Base-by-base conservation (phyloP, 2,797 vertebrate species). In the Scomberomorus guttatus region DNA sequence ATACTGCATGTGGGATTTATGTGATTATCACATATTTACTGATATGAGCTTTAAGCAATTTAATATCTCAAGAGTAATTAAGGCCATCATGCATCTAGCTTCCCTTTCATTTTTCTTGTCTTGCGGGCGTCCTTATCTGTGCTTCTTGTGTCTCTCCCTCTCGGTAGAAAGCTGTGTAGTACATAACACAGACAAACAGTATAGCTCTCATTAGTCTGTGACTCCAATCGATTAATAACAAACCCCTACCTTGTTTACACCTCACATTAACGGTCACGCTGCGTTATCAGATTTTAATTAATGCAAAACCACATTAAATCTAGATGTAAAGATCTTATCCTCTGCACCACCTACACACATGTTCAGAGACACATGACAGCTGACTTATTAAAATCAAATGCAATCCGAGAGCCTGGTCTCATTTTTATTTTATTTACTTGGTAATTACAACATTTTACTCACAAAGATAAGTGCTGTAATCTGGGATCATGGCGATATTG, bases 211-310 rank as follows among this genome's bases (percentile, higher is more conserved):
- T 66, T 61, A 74, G 24, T 57, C 27, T 44, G 44, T 10, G 34
- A 61, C 67, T 51, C 29, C 8, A 58, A 71, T 37, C 11, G 9
- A 48, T 58, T 22, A 61, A 60, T 52, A 54, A 62, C 11, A 15
- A 51, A 48, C 29, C 34, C 44, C 58, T 2, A n/a, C 44, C 10
- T 32, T 39, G 6, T 11, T 78, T 64, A 61, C 37, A 76, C 44
- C 34, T 54, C 62, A 59, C 44, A 63, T 74, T 79, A 73, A 55
- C 14, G 2, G 51, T 13, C 59, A 8, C 14, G 64, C 66, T 11
- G 37, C 1, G 34, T 29, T 63, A 69, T 46, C 72, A 73, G 46
- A 81, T 79, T 84, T 51, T 81, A 79, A 87, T 80, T 77, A 57
- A 51, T 11, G 44, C 61, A 22, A 22, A 64, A 42, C 0, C 52